Evolutionary conservation across 1,140 invertebrate genomes (phyloP).

Genomic region (Gryllus bimaculatus): DNA sequence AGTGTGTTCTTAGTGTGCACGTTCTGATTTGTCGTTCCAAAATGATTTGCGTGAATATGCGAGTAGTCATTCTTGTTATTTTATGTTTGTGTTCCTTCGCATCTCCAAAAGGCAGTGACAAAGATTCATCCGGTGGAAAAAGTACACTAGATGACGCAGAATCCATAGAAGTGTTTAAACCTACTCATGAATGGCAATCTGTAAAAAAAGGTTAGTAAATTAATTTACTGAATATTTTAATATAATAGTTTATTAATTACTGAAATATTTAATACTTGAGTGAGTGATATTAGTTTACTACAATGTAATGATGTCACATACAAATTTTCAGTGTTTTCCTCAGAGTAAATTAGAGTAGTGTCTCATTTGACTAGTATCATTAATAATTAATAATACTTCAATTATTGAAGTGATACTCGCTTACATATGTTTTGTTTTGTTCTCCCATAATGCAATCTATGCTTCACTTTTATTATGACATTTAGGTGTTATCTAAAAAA

Average conservation of each 20-base stretch:
- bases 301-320: no score
- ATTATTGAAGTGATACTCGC: no score
- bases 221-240: not conserved
- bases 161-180: conserved; percentile 35
- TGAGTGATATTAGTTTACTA: no score
- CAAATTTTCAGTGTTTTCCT: no score
- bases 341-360: no score
- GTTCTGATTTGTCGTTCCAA: not conserved
- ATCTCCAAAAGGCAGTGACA: not conserved
- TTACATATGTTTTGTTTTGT: no score
- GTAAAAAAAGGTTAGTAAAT: conserved; percentile 41
- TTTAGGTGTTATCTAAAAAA: no score
- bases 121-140: not conserved
- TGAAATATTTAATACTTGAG: not conserved
- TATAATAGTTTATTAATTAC: no score
- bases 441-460: no score
- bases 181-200: conserved; percentile 50
- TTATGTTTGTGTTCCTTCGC: not conserved
- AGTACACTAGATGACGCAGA: not conserved
- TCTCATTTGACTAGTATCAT: no score
- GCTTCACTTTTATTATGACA: no score
- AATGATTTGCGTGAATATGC: not conserved
- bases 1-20: not conserved
- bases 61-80: not conserved
- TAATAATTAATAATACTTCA: no score